phyloP scores from a whole-genome alignment of 1,140 invertebrate genomes.

The Drosophila fuyamai region DNA sequence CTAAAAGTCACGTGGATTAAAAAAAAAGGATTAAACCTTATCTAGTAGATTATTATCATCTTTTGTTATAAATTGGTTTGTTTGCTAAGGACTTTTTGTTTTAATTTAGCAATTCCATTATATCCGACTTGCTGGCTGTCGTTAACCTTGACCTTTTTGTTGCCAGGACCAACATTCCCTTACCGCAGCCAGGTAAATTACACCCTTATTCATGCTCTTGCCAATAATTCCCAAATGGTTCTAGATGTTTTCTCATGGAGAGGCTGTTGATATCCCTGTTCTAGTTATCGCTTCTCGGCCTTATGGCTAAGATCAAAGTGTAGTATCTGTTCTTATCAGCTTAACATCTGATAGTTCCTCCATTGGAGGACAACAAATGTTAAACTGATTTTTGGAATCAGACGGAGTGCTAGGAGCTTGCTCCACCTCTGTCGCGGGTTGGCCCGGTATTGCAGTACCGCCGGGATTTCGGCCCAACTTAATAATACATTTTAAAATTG shows the following conservation, averaged over 20 bases:
- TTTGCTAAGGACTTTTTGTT: too few species aligned
- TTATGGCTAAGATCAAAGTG: constrained; percentile 86
- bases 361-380: constrained; percentile 87
- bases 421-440: constrained; percentile 64
- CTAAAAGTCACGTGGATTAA: too few species aligned
- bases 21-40: too few species aligned
- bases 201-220: background rate
- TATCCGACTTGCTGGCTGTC: too few species aligned
- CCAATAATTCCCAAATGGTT: constrained; percentile 21
- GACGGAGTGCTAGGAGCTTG: constrained; percentile 59
- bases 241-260: background rate
- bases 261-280: constrained; percentile 12
- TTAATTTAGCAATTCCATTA: too few species aligned
- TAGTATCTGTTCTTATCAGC: constrained; percentile 89
- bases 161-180: background rate
- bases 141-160: too few species aligned
- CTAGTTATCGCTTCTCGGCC: constrained; percentile 85
- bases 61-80: too few species aligned
- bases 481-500: constrained; percentile 30
- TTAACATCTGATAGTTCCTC: constrained; percentile 88
- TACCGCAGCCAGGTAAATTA: background rate
- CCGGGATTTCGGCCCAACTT: constrained; percentile 59
- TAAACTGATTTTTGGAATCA: constrained; percentile 84
- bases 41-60: too few species aligned
- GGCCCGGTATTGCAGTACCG: constrained; percentile 86